Evolutionary conservation across 1,140 invertebrate species (phyloP).

Genomic region (Akabosia matsudoensis): DNA sequence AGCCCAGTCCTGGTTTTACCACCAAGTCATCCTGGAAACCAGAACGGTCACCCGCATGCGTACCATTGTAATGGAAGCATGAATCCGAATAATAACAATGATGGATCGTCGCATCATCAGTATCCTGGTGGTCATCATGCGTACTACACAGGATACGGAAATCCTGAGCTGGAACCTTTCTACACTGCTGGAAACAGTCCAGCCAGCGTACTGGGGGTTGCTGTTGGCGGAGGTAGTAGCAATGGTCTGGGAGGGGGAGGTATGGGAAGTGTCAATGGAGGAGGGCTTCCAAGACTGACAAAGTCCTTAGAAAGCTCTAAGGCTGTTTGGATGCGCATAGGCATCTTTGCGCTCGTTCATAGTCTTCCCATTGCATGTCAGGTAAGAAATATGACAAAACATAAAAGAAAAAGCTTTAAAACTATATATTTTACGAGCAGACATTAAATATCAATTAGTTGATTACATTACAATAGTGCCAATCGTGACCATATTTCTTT

Average conservation of each 20-base stretch:
- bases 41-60: neutral
- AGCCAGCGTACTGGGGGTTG: conserved; percentile 34
- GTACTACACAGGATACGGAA: neutral
- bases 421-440: neutral
- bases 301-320: conserved; percentile 35
- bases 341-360: conserved; percentile 42
- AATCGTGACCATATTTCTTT: too few relatives aligned
- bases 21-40: neutral
- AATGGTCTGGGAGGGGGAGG: neutral
- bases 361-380: conserved; percentile 39
- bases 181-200: conserved; percentile 32
- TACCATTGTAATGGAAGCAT: conserved; percentile 25
- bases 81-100: conserved; percentile 24
- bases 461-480: too few relatives aligned
- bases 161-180: conserved; percentile 5
- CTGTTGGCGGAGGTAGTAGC: neutral
- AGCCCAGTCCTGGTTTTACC: conserved; percentile 34
- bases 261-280: neutral
- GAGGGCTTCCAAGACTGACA: conserved; percentile 28
- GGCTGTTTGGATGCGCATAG: conserved; percentile 42
- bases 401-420: neutral
- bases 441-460: neutral
- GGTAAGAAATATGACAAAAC: conserved; percentile 22
- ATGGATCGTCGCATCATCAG: neutral
- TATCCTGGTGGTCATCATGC: neutral